A percentile compares a stretch with the other conserved stretches of the same genome.
Conservation (phyloP, 1,140 invertebrate species). For the Alviniconcha marisindica region DNA sequence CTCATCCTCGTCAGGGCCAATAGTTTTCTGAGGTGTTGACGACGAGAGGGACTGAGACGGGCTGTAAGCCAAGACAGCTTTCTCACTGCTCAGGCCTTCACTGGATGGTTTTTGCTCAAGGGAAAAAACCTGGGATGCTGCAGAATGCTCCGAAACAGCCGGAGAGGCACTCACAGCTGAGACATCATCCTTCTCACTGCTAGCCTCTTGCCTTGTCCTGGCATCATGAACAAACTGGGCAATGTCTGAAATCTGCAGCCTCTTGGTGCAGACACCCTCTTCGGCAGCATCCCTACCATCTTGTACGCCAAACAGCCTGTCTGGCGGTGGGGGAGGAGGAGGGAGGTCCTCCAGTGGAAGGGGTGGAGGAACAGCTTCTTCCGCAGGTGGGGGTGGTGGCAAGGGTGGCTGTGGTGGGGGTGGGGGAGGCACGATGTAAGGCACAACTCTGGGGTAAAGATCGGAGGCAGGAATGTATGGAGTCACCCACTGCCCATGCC, state of each 20-base stretch:
- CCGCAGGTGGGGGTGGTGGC: constrained; percentile 38
- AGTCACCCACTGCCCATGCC: not conserved
- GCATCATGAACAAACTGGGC: not conserved
- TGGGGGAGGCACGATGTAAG: not conserved
- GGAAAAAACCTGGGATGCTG: not conserved
- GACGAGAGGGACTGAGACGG: constrained; percentile 19
- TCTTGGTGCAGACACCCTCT: too few relatives aligned
- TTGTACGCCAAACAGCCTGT: too few relatives aligned
- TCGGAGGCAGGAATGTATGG: not conserved
- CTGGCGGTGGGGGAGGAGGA: constrained; percentile 51
- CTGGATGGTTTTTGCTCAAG: not conserved
- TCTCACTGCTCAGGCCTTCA: not conserved
- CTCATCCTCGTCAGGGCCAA: constrained; percentile 49
- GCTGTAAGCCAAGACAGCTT: constrained; percentile 36
- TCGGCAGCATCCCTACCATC: too few relatives aligned
- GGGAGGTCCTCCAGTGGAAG: constrained; percentile 28
- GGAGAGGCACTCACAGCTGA: too few relatives aligned
- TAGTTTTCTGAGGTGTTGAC: not conserved
- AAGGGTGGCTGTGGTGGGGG: constrained; percentile 24
- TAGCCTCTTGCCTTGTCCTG: too few relatives aligned
- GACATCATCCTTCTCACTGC: too few relatives aligned
- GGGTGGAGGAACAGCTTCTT: constrained; percentile 37
- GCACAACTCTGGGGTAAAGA: not conserved
- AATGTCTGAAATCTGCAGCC: not conserved
- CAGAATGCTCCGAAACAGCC: not conserved